Percentiles rank a stretch among this genome's conserved stretches.
Evolutionary conservation across 2,888 invertebrate species (phyloP).

Genomic region (Phrixothrix hirtus): DNA sequence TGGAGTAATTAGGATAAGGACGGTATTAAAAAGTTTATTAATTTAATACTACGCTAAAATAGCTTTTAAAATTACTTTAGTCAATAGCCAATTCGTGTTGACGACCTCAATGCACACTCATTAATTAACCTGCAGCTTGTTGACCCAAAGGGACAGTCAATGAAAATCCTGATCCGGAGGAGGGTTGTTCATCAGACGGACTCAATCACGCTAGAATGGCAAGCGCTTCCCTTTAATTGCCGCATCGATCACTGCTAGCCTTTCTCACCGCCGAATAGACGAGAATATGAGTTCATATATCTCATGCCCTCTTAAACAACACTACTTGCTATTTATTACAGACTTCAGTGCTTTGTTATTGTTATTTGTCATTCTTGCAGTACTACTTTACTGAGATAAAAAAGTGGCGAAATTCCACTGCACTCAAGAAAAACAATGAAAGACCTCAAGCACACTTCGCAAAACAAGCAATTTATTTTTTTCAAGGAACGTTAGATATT

Average conservation of each 20-base stretch:
- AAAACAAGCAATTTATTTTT: constrained; percentile 8
- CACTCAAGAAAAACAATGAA: constrained; percentile 8
- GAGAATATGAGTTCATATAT: constrained; percentile 47
- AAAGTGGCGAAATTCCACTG: constrained; percentile 12
- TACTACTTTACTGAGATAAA: constrained; percentile 6
- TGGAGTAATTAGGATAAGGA: too few relatives aligned
- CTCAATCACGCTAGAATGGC: constrained; percentile 49
- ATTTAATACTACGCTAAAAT: too few relatives aligned
- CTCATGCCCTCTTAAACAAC: constrained; percentile 36
- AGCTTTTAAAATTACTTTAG: constrained; percentile 5
- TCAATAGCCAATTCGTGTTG: background rate
- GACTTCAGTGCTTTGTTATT: constrained; percentile 24
- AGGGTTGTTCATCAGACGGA: constrained; percentile 44
- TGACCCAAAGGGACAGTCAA: constrained; percentile 31
- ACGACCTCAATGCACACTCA: constrained; percentile 20
- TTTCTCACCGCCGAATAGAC: constrained; percentile 36
- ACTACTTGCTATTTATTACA: constrained; percentile 24
- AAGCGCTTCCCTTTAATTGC: constrained; percentile 48
- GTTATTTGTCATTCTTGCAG: constrained; percentile 21
- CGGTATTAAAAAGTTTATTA: too few relatives aligned
- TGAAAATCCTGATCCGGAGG: constrained; percentile 22
- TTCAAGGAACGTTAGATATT: background rate
- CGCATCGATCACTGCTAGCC: constrained; percentile 47
- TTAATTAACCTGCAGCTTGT: constrained; percentile 28
- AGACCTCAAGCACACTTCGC: constrained; percentile 13